These are phyloP conservation scores for Tinea semifulvella DNA, from an alignment of 2,888 invertebrate genomes.

Conservation along the genomic window DNA sequence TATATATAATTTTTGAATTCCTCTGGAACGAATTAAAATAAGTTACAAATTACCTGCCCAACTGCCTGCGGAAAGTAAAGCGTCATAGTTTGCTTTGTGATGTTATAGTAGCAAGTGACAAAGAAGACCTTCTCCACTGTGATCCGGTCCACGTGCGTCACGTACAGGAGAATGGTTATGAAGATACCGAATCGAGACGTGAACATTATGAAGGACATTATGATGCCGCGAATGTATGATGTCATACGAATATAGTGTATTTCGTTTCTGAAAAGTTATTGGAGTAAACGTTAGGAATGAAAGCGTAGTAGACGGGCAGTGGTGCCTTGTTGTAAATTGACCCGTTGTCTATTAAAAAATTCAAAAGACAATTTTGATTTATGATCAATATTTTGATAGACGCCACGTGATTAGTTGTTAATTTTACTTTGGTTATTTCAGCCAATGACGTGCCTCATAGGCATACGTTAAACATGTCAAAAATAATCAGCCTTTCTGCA, in stretches of 20 bases:
- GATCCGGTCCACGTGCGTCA: slow-evolving; percentile 68
- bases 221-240: slow-evolving; percentile 54
- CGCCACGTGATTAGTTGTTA: too few relatives aligned
- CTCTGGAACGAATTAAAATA: too few relatives aligned
- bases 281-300: background rate
- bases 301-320: too few relatives aligned
- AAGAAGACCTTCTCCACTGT: slow-evolving; percentile 79
- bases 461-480: too few relatives aligned
- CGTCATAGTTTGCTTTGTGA: slow-evolving; percentile 76
- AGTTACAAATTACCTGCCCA: slow-evolving; percentile 36
- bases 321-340: too few relatives aligned
- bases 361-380: too few relatives aligned
- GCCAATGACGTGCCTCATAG: too few relatives aligned
- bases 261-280: slow-evolving; percentile 41
- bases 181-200: slow-evolving; percentile 73
- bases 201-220: slow-evolving; percentile 72
- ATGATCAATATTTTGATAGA: too few relatives aligned
- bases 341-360: too few relatives aligned
- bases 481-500: too few relatives aligned
- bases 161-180: slow-evolving; percentile 71
- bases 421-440: too few relatives aligned
- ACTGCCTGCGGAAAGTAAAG: slow-evolving; percentile 72
- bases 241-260: slow-evolving; percentile 49
- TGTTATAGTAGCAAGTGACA: slow-evolving; percentile 76
- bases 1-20: too few relatives aligned